Percentiles rank a stretch among this genome's conserved stretches.
These are phyloP conservation scores for Parotocinclus haroldoi DNA, from an alignment of 2,797 vertebrate species.

Conservation along the genomic window DNA sequence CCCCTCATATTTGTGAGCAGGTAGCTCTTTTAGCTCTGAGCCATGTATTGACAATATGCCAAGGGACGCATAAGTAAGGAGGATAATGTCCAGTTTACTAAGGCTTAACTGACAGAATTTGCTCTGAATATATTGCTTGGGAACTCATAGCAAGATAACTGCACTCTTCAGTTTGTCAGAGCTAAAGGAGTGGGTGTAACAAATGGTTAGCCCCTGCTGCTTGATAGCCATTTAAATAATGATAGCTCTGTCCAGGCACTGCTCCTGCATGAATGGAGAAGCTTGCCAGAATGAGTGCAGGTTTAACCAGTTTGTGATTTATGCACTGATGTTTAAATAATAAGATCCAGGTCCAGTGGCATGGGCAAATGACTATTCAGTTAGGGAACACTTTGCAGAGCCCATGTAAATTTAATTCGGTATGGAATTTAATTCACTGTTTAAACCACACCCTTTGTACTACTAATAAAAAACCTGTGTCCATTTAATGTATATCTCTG, in stretches of 20 bases:
- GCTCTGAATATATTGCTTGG: slow-evolving; percentile 24
- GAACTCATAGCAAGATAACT: slow-evolving; percentile 26
- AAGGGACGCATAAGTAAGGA: slow-evolving; percentile 15
- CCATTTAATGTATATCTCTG: slow-evolving; percentile 12
- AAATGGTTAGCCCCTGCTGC: slow-evolving; percentile 19
- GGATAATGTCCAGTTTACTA: slow-evolving; percentile 41
- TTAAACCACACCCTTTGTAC: slow-evolving; percentile 17
- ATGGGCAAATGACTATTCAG: slow-evolving; percentile 4
- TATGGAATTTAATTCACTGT: slow-evolving; percentile 27
- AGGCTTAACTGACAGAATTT: slow-evolving; percentile 32
- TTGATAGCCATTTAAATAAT: slow-evolving; percentile 22
- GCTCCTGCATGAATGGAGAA: slow-evolving; percentile 4
- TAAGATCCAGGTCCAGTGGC: slow-evolving; percentile 1
- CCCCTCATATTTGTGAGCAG: slow-evolving; percentile 40
- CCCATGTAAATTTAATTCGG: slow-evolving; percentile 29
- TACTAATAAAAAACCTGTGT: slow-evolving; percentile 24
- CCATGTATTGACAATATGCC: slow-evolving; percentile 46
- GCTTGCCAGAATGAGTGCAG: neutral
- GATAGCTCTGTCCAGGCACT: slow-evolving; percentile 11
- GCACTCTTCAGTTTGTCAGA: slow-evolving; percentile 9
- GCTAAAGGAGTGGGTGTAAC: slow-evolving; percentile 7
- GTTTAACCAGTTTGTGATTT: slow-evolving; percentile 14
- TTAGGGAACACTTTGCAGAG: slow-evolving; percentile 22
- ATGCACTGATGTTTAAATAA: slow-evolving; percentile 28
- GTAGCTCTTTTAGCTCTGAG: slow-evolving; percentile 25